Evolutionary conservation across 1,140 invertebrate species (phyloP), one percentile per base, ranked within the genome.

Genomic region (Caenorhabditis latens): DNA sequence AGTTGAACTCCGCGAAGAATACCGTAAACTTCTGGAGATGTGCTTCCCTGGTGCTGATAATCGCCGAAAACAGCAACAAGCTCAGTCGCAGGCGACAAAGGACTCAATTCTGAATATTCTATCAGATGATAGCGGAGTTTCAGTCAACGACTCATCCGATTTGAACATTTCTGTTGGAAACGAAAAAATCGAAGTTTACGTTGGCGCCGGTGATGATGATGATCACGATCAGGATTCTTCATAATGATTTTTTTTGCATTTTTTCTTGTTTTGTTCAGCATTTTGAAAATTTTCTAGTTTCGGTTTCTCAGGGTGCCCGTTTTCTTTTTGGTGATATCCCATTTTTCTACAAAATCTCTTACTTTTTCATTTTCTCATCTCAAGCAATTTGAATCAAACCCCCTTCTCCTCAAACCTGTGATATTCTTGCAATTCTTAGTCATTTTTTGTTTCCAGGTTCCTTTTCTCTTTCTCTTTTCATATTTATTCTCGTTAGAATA

Each of bases 401-500:
- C 9, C 24, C 11, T 5, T 32, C 14, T 63, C 24, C 14, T 14
- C 7, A 79, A 50, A 79, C 71, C 71, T 79, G 71, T 79, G 71
- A 79, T 79, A 50, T 79, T 79, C 40, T 43, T 9, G 13, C 9
- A 79, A 14, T 32, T 50, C 42, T 79, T 79, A 79, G 71, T 79
- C 71, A 79, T 79, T 79, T 79, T 50, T 46, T 19, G 13, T 14
- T 50, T 50, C 19, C 46, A 48, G n/a, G 46, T 48, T 71, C n/a
- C n/a, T 11, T 13, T 24, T 50, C 21, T 53, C 11, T 13, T 24
- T 79, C 24, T 50, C 53, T n/a, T n/a, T 79, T 79, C 71, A 79
- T 79, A 79, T 32, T 79, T 79, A 79, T 79, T 79, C n/a, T 79
- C 24, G 67, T 79, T 79, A 50, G 71, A 67, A 53, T 63, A 63